Conservation (phyloP, 2,797 vertebrate species). For the Malacoraja senta region DNA sequence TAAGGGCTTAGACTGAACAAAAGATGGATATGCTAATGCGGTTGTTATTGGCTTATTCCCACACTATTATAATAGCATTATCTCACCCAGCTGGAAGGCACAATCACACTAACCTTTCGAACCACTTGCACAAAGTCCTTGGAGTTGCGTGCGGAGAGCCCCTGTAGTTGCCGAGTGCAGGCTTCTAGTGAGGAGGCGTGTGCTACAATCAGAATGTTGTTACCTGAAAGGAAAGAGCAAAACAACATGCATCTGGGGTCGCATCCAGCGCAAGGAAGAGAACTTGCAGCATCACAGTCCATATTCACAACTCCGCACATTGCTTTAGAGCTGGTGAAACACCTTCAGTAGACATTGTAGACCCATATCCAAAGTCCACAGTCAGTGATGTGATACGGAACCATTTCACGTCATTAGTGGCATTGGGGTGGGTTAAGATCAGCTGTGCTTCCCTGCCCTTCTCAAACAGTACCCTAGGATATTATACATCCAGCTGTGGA, state of each 20-base stretch:
- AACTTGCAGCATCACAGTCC: not conserved
- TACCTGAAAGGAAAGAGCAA: constrained; percentile 63
- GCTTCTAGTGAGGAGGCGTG: constrained; percentile 96
- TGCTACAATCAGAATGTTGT: constrained; percentile 89
- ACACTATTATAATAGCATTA: not conserved
- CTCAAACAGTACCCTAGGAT: too few relatives aligned
- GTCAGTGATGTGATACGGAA: not conserved
- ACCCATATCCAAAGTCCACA: not conserved
- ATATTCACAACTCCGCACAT: not conserved
- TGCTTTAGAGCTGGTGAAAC: not conserved
- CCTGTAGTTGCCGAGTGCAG: constrained; percentile 93
- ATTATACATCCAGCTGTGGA: too few relatives aligned
- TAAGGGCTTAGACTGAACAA: not conserved
- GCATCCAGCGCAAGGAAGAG: not conserved
- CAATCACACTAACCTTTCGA: constrained; percentile 71
- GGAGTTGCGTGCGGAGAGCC: constrained; percentile 85
- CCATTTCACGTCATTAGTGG: not conserved
- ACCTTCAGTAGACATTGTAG: too few relatives aligned
- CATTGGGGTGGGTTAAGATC: too few relatives aligned
- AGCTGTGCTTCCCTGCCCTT: too few relatives aligned
- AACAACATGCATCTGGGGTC: constrained; percentile 40
- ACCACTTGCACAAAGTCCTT: constrained; percentile 99
- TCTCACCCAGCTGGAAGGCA: not conserved
- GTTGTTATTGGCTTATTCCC: not conserved
- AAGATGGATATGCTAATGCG: not conserved